phyloP scores from a whole-genome alignment of 2,888 invertebrate genomes.

The Anoncus sp. region DNA sequence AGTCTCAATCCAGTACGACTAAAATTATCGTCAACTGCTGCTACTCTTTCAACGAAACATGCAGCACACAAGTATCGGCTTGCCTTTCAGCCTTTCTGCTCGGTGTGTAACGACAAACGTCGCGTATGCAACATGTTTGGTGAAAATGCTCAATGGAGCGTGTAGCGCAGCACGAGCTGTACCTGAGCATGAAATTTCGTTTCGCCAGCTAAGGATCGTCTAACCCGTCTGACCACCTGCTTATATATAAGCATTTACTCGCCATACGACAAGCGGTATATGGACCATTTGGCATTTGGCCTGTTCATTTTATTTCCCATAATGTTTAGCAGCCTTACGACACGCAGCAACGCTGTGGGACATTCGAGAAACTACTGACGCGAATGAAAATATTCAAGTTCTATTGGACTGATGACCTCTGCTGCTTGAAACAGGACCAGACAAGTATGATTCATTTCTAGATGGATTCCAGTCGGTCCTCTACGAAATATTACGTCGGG shows the following conservation, averaged over 20 bases:
- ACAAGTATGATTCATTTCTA: not conserved
- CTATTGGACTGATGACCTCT: not conserved
- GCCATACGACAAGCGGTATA: slow-evolving; percentile 46
- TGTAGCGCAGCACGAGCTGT: slow-evolving; percentile 15
- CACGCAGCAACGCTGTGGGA: not conserved
- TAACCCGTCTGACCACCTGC: slow-evolving; percentile 46
- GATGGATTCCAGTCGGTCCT: not conserved
- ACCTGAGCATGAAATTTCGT: slow-evolving; percentile 53
- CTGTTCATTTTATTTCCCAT: slow-evolving; percentile 4
- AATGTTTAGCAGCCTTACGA: slow-evolving; percentile 15
- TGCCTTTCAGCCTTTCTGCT: slow-evolving; percentile 6
- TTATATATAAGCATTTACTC: slow-evolving; percentile 4
- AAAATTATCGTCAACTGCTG: too few species aligned
- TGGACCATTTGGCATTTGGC: not conserved
- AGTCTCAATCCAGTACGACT: too few species aligned
- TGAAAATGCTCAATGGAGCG: slow-evolving; percentile 45
- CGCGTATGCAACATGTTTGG: slow-evolving; percentile 28
- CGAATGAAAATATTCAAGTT: not conserved
- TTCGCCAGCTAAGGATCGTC: slow-evolving; percentile 29
- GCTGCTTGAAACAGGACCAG: not conserved
- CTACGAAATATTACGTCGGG: not conserved
- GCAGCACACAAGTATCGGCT: not conserved
- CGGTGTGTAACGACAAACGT: slow-evolving; percentile 4
- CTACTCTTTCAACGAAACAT: not conserved
- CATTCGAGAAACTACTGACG: not conserved